A percentile compares a stretch with the other conserved stretches of the same genome.
Evolutionary conservation across 1,140 invertebrate species (phyloP).

Genomic region (Drosophila lacertosa): DNA sequence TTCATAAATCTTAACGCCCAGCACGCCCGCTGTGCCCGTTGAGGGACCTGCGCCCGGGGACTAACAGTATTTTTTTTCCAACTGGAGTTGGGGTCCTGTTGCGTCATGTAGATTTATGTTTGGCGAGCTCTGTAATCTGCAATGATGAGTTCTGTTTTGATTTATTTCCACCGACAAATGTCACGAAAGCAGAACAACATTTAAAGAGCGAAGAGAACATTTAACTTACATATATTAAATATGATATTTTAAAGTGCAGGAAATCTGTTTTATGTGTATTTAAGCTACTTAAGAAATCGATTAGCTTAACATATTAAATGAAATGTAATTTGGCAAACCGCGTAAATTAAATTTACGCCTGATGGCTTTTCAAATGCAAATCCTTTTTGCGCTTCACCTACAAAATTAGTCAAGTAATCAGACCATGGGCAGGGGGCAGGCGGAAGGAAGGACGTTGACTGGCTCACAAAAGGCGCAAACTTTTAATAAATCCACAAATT

Average conservation of each 20-base stretch:
- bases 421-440: not conserved
- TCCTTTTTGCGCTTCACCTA: constrained; percentile 52
- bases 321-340: constrained; percentile 2
- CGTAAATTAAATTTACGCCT: constrained; percentile 48
- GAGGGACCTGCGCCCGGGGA: constrained; percentile 2
- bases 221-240: no score
- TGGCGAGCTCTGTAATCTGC: constrained; percentile 40
- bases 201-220: no score
- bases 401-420: constrained; percentile 74
- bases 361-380: constrained; percentile 22
- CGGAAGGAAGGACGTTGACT: constrained; percentile 1
- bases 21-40: constrained; percentile 34
- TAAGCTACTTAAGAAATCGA: not conserved
- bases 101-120: constrained; percentile 75
- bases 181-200: not conserved
- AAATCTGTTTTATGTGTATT: not conserved
- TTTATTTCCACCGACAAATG: constrained; percentile 51
- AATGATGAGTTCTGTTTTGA: constrained; percentile 65
- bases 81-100: constrained; percentile 50
- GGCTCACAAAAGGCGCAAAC: constrained; percentile 62
- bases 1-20: constrained; percentile 72
- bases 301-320: not conserved
- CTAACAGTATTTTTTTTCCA: not conserved
- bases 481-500: constrained; percentile 80
- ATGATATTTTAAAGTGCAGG: not conserved